Evolutionary conservation across 2,888 invertebrate genomes (phyloP), one percentile per base, ranked within the genome.

Genomic region (Folsomia candida): DNA sequence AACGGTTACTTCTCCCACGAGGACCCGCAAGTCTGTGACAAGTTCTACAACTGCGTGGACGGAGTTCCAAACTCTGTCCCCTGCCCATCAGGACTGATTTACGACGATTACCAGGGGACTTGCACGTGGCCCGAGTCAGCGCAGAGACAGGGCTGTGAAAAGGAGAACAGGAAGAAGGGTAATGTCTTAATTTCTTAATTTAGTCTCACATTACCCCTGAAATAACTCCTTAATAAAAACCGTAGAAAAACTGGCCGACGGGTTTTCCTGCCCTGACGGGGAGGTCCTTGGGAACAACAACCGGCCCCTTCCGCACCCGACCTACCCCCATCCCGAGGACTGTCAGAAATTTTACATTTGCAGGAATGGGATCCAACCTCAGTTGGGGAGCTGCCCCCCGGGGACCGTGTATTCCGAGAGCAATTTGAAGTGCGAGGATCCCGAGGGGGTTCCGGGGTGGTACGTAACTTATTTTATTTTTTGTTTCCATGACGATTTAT

Each of bases 1-100:
- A 93, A 94, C 84, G 94, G 94, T 61, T 93, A 93, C 89, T 95
- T 94, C 84, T 90, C 93, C 54, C 93, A 94, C 86, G 93, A 93
- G 9, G 92, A 94, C 81, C 86, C 90, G 0, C 82, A 89, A 3
- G 87, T 91, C 20, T 94, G 94, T 86, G 90, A 93, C 83, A 83
- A 91, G 76, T 94, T 93, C 88, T 92, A 87, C 87, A 93, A 93
- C 66, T 76, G 77, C 94, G 92, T 93, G 81, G 91, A 93, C 77
- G 93, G 94, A 66, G 91, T 91, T 28, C 86, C 89, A 65, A 89
- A 87, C 67, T 91, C 92, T 83, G 89, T 89, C 81, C 89, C 88
- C 79, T 94, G 94, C 83, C 92, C 94, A n/a, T 88, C 90, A 76
- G 94, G 94, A 28, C 87, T 94, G 54, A 92, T 93, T 84, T 94